These are phyloP conservation scores for Drosophila subobscura DNA, from an alignment of 1,140 invertebrate genomes.

Conservation along the genomic window DNA sequence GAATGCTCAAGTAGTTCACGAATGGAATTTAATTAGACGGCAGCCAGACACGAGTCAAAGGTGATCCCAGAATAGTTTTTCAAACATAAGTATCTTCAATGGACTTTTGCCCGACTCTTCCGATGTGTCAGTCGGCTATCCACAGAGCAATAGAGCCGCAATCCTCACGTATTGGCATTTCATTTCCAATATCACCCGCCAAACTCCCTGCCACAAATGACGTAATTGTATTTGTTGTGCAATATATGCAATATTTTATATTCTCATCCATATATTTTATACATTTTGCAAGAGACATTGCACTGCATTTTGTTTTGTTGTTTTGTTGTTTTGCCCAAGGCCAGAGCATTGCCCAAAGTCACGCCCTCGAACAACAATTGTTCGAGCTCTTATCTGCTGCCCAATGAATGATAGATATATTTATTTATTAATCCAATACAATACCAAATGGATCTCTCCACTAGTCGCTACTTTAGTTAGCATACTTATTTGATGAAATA, in stretches of 20 bases:
- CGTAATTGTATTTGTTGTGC: slow-evolving; percentile 19
- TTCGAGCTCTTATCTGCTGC: neutral
- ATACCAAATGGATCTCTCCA: too few relatives aligned
- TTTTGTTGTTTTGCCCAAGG: slow-evolving; percentile 26
- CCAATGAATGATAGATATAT: too few relatives aligned
- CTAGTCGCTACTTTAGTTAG: neutral
- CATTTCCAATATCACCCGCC: neutral
- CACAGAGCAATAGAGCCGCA: too few relatives aligned
- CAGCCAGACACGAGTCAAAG: slow-evolving; percentile 28
- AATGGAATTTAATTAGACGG: slow-evolving; percentile 25
- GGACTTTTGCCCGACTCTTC: too few relatives aligned
- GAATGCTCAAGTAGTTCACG: slow-evolving; percentile 26
- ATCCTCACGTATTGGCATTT: slow-evolving; percentile 9
- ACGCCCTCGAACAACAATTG: too few relatives aligned
- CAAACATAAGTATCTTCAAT: too few relatives aligned
- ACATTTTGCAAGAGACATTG: slow-evolving; percentile 25
- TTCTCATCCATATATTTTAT: neutral
- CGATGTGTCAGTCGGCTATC: too few relatives aligned
- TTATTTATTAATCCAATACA: too few relatives aligned
- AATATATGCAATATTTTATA: neutral
- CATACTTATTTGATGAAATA: slow-evolving; percentile 3
- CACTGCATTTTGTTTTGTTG: slow-evolving; percentile 11
- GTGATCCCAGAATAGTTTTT: neutral
- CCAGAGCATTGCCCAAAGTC: slow-evolving; percentile 14
- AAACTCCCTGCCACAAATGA: slow-evolving; percentile 1